Base-by-base conservation (phyloP, 2,888 invertebrate species). In the Bembecia ichneumoniformis region DNA sequence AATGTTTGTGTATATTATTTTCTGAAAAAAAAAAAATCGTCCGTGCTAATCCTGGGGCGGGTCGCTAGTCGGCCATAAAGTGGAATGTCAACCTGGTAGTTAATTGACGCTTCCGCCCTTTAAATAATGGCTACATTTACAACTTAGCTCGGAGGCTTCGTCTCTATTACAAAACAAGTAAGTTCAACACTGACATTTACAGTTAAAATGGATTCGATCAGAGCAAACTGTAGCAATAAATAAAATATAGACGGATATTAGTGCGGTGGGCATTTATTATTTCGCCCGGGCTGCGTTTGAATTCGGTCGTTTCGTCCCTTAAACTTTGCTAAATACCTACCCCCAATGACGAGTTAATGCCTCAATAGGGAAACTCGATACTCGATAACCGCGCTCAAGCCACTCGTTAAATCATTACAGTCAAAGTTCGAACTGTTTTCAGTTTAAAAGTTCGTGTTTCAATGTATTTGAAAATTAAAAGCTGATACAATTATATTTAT, bases 311-410 rank as follows among this genome's bases (percentile, higher is more conserved):
- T 14, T 5, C 44, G 11, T 44, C 44, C 55, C 54, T 53, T 55
- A 52, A 57, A 59, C 51, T 60, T 63, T 51, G 54, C 53, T 63
- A 60, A 64, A 66, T 62, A 59, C 58, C 28, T 28, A 28, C 28
- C 28, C 56, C 57, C 57, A 57, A 62, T 58, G 62, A 60, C 62
- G 63, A 66, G 60, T 56, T 59, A 60, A 61, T 56, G 53, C 60
- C 56, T 56, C 57, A 59, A 15, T 44, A 44, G 11, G 15, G 11
- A 13, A 44, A 44, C 17, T 54, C 52, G 57, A 57, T 63, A 58
- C 9, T 53, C 52, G 56, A 57, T 63, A 58, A 56, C 60, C 55
- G 55, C 56, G 54, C 55, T 57, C 54, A 55, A 64, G 55, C 56
- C 59, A 53, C 54, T 57, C 54, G 45, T 50, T 51, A 58, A 62